Conservation (phyloP, 2,888 invertebrate genomes). For the Erebia epiphron region DNA sequence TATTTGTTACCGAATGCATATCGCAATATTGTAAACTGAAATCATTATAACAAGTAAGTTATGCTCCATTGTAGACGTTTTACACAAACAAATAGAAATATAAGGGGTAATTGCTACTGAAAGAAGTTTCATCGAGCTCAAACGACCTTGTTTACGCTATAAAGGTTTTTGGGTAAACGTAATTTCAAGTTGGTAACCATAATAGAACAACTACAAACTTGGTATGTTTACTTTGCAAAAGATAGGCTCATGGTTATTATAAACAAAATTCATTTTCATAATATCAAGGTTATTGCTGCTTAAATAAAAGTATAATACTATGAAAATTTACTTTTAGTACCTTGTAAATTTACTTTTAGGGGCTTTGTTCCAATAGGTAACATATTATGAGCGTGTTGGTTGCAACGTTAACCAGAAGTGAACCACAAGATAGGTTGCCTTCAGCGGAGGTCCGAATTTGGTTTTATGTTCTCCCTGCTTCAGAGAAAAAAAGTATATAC, state of each 20-base stretch:
- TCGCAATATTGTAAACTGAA: neutral
- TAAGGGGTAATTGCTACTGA: constrained; percentile 46
- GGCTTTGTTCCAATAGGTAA: too few species aligned
- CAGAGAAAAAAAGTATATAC: too few species aligned
- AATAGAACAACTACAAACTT: constrained; percentile 59
- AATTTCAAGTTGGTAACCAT: constrained; percentile 76
- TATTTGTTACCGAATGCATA: neutral
- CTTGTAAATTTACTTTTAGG: too few species aligned
- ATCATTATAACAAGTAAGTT: neutral
- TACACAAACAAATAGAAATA: neutral
- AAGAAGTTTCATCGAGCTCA: constrained; percentile 52
- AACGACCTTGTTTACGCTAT: constrained; percentile 63
- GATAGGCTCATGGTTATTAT: neutral
- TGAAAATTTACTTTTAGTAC: too few species aligned
- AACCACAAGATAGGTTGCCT: too few species aligned
- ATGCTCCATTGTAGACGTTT: neutral
- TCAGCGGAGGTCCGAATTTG: too few species aligned
- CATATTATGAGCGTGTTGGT: too few species aligned
- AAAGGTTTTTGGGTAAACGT: constrained; percentile 78
- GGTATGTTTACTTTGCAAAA: constrained; percentile 2
- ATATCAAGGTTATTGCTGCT: neutral
- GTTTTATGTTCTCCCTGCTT: too few species aligned
- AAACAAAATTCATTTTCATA: neutral
- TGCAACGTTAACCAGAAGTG: too few species aligned
- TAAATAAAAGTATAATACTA: too few species aligned